A percentile compares a stretch with the other conserved stretches of the same genome.
Conservation (phyloP, 2,113 vertebrate genomes). For the Stomatorhinus ivindoensis region DNA sequence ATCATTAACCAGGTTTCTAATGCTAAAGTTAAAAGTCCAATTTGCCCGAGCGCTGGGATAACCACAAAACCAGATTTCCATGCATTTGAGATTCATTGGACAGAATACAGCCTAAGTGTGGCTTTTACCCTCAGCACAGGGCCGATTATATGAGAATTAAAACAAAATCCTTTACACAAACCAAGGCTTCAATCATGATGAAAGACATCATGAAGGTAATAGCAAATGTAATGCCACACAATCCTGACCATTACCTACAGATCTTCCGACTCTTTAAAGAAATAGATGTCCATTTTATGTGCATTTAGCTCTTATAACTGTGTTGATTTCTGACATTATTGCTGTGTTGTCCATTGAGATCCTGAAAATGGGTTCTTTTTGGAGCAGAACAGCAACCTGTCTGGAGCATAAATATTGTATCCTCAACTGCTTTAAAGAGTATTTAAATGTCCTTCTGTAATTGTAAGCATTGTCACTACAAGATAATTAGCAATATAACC, state of each 20-base stretch:
- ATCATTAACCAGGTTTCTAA: neutral
- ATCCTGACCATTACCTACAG: neutral
- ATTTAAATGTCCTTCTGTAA: neutral
- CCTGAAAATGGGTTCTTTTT: neutral
- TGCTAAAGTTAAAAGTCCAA: neutral
- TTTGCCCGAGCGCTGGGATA: neutral
- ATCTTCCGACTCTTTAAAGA: neutral
- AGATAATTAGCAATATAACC: neutral
- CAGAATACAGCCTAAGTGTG: neutral
- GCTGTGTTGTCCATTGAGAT: neutral
- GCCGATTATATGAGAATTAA: neutral
- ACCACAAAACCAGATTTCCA: neutral
- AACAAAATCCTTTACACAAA: neutral
- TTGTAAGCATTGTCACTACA: neutral
- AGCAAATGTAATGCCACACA: neutral
- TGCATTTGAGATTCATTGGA: neutral
- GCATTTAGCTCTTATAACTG: neutral
- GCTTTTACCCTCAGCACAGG: neutral
- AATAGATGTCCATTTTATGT: neutral
- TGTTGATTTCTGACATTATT: neutral
- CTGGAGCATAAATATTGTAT: neutral
- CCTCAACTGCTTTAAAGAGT: neutral
- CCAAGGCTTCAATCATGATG: neutral
- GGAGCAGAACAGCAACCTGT: neutral
- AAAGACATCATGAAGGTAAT: neutral